These are phyloP conservation scores for Leptinotarsa juncta DNA, from an alignment of 2,888 invertebrate genomes.

Conservation along the genomic window DNA sequence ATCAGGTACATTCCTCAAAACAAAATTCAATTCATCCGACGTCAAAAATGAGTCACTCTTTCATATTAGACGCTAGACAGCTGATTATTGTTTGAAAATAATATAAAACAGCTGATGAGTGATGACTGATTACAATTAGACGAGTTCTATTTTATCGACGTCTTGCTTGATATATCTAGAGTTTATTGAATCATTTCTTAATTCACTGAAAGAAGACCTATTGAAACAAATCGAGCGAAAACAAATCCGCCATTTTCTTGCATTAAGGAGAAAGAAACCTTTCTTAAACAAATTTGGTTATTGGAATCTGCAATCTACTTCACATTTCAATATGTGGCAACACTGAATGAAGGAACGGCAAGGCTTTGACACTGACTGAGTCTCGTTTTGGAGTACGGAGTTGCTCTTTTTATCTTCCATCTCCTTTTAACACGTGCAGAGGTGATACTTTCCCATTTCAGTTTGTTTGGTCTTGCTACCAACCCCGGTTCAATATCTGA, in stretches of 20 bases:
- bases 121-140: neutral
- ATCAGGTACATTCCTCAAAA: too few species aligned
- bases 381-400: conserved; percentile 6
- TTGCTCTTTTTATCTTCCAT: neutral
- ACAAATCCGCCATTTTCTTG: neutral
- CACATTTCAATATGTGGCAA: neutral
- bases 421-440: neutral
- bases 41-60: neutral
- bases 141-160: conserved; percentile 10
- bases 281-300: neutral
- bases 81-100: conserved; percentile 12
- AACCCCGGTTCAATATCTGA: conserved; percentile 27
- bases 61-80: neutral
- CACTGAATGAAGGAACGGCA: conserved; percentile 1
- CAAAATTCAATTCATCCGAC: neutral
- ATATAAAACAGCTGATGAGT: neutral
- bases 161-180: neutral
- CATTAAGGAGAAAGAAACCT: neutral
- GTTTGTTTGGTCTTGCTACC: conserved; percentile 15
- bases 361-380: conserved; percentile 15
- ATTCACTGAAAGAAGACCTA: too few species aligned
- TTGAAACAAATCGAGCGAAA: neutral
- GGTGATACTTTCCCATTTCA: conserved; percentile 10
- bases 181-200: neutral
- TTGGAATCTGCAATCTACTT: neutral